Conservation (phyloP, 2,797 vertebrate genomes). For the Streptopelia turtur region DNA sequence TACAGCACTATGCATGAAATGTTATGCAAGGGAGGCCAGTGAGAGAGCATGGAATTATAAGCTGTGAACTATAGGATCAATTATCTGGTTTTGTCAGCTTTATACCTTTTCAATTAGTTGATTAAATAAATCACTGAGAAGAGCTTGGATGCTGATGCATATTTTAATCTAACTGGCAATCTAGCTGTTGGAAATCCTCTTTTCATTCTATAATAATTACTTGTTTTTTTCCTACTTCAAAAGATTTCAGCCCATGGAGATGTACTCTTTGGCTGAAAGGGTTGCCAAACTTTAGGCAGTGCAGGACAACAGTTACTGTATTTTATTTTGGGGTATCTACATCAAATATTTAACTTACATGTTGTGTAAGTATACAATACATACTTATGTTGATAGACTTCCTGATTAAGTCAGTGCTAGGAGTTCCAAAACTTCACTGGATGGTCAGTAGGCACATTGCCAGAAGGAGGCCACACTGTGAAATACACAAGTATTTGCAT, state of each 20-base stretch:
- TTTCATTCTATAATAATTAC: neutral
- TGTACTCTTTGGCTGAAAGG: neutral
- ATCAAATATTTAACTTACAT: neutral
- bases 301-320: neutral
- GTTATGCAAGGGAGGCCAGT: neutral
- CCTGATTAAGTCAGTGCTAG: neutral
- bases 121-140: constrained; percentile 37
- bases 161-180: neutral
- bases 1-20: neutral
- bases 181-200: neutral
- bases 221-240: neutral
- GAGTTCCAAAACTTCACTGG: neutral
- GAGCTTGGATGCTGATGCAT: neutral
- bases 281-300: neutral
- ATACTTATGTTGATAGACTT: neutral
- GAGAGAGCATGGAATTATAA: neutral
- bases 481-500: neutral
- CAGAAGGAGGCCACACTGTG: accelerated
- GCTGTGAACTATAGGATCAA: neutral
- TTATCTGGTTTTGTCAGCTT: neutral
- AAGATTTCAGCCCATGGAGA: neutral
- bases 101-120: constrained; percentile 13
- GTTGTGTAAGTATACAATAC: neutral
- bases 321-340: neutral
- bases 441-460: neutral